Evolutionary conservation across 2,113 vertebrate genomes (phyloP).

Genomic region (Anser cygnoides): DNA sequence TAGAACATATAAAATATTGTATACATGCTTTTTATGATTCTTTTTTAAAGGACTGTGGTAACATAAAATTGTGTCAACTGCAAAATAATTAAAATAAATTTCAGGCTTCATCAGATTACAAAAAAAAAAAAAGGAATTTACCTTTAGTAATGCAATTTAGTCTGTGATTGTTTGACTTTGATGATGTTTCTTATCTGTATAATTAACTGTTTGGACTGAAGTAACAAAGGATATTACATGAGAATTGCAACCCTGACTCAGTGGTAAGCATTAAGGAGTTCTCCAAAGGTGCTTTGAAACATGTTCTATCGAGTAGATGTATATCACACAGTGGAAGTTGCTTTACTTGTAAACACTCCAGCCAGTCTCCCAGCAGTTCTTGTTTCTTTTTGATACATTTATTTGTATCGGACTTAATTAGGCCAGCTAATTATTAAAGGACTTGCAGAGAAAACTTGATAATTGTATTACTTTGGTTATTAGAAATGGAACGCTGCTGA

Average conservation of each 20-base stretch:
- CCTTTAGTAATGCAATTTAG: neutral
- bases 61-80: neutral
- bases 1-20: neutral
- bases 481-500: constrained; percentile 6
- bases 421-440: neutral
- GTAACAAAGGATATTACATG: neutral
- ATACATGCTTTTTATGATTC: too few species aligned
- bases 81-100: neutral
- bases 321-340: neutral
- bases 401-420: neutral
- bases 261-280: constrained; percentile 7
- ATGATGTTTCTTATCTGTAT: constrained; percentile 5
- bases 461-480: neutral
- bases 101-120: neutral
- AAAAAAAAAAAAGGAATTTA: neutral
- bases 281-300: neutral
- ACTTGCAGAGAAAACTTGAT: neutral
- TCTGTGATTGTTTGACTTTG: neutral
- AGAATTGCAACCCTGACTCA: constrained; percentile 20
- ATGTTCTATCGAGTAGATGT: neutral
- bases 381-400: neutral
- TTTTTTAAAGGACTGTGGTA: neutral
- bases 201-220: constrained; percentile 22
- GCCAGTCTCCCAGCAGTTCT: neutral
- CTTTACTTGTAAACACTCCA: neutral